Evolutionary conservation across 2,888 invertebrate genomes (phyloP).

Genomic region (Entomobrya proxima): DNA sequence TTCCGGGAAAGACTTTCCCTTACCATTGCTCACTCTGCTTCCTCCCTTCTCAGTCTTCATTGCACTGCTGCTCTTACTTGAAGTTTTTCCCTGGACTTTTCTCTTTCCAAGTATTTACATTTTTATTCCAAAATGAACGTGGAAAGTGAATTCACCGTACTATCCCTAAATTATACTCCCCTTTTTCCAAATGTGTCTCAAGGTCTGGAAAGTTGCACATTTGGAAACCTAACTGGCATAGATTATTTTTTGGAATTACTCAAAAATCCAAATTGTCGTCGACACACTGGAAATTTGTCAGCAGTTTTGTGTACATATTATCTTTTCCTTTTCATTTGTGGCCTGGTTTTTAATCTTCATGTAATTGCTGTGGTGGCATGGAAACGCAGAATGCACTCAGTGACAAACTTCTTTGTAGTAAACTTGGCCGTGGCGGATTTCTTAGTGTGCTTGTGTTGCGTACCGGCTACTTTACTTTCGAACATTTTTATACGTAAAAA

Average conservation of each 20-base stretch:
- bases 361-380: background rate
- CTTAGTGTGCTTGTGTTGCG: slow-evolving; percentile 2
- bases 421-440: slow-evolving; percentile 27
- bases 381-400: background rate
- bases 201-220: too few relatives aligned
- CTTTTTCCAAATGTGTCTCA: too few relatives aligned
- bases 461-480: background rate
- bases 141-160: too few relatives aligned
- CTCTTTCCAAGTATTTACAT: too few relatives aligned
- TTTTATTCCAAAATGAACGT: too few relatives aligned
- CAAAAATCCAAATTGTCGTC: background rate
- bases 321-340: background rate
- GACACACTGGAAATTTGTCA: background rate
- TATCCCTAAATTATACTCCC: too few relatives aligned
- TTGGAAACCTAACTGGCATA: too few relatives aligned
- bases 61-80: too few relatives aligned
- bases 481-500: slow-evolving; percentile 1
- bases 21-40: too few relatives aligned
- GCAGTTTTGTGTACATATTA: background rate
- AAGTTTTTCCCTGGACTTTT: too few relatives aligned
- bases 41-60: too few relatives aligned
- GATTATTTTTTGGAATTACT: background rate
- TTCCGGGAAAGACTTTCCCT: too few relatives aligned
- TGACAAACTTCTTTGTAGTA: background rate
- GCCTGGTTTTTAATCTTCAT: background rate